Evolutionary conservation across 1,140 invertebrate species (phyloP), one percentile per base, ranked within the genome.

Genomic region (Drosophila aff.): DNA sequence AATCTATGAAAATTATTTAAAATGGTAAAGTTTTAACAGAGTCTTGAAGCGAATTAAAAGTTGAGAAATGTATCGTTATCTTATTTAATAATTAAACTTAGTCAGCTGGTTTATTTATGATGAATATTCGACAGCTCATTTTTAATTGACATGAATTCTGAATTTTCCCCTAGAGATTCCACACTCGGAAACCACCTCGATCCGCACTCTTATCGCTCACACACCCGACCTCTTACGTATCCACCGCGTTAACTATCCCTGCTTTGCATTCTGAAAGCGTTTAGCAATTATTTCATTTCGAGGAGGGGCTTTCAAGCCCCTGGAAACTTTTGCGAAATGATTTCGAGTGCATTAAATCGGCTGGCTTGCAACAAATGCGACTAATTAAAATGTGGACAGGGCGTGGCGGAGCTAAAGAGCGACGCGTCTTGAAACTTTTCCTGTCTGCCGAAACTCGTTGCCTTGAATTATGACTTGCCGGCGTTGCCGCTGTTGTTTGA

Each of bases 281-380:
- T 86, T 80, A 44, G 83, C 83, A 86, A 86, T 86, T 86, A 86
- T 86, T 86, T 86, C 76, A 87, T 86, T 86, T 75, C 64, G 43
- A 76, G 40, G 62, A 44, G 61, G 69, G 62, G 68, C 44, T 74
- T 52, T 47, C 50, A 61, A 61, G 57, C 49, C 55, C 26, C 26
- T 43, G 18, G 33, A 89, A 87, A 87, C 40, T 81, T 83, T 89
- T 31, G 65, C 58, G 21, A 84, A 89, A 90, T 89, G 66, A 90
- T 90, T 89, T 89, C 85, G 72, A 89, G 84, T 89, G 84, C 84
- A 89, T 89, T 90, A 89, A 89, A 89, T 89, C 82, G 84, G 77
- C 76, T 78, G 84, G 81, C 82, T 75, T 74, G 81, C 84, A 89
- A 89, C 84, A 89, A 89, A 89, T 84, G 84, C 78, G 66, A 89